Evolutionary conservation across 92 coral and sea anemone genomes (phyloP).

Genomic region (Epizoanthus fatuus): DNA sequence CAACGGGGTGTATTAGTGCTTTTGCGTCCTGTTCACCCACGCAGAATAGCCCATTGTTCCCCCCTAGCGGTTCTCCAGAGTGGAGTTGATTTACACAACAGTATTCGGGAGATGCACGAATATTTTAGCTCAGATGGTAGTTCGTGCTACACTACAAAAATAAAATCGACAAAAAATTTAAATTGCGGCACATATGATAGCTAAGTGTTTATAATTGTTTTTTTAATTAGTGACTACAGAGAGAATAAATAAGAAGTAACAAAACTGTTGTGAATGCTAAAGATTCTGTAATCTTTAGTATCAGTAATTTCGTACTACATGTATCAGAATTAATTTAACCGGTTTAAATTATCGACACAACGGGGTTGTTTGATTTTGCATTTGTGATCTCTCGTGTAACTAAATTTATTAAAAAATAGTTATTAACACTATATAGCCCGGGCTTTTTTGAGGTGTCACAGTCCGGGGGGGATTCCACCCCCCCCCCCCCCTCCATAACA

Average conservation of each 20-base stretch:
- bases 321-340: too few relatives aligned
- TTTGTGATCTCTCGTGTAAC: not conserved
- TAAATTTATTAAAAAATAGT: not conserved
- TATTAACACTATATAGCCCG: not conserved
- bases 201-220: not conserved
- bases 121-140: not conserved
- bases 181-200: not conserved
- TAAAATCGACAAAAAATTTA: not conserved
- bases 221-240: not conserved
- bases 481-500: too few relatives aligned
- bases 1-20: slow-evolving; percentile 89
- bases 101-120: not conserved
- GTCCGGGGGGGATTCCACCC: too few relatives aligned
- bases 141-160: not conserved
- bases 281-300: too few relatives aligned
- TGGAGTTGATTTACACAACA: slow-evolving; percentile 53
- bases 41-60: slow-evolving; percentile 81
- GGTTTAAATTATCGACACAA: not conserved
- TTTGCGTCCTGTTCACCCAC: slow-evolving; percentile 86
- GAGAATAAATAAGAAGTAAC: not conserved
- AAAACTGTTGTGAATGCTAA: too few relatives aligned
- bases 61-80: slow-evolving; percentile 87
- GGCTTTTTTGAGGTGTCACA: too few relatives aligned
- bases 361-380: not conserved
- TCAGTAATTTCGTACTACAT: too few relatives aligned